Conservation (phyloP, 2,888 invertebrate genomes). For the Iphiclides podalirius region DNA sequence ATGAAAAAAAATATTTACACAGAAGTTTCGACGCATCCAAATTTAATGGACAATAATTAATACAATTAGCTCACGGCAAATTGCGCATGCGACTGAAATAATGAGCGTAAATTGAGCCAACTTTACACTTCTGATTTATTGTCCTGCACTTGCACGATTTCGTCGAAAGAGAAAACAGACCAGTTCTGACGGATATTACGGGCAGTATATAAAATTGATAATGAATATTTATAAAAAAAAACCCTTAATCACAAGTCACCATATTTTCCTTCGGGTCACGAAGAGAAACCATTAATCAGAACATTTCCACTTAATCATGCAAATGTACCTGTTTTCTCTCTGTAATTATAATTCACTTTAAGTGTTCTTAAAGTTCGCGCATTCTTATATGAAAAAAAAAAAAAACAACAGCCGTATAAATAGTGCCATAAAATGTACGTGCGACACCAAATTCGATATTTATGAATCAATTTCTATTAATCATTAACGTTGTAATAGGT, state of each 20-base stretch:
- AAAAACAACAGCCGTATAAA: slow-evolving; percentile 12
- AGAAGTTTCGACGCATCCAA: slow-evolving; percentile 62
- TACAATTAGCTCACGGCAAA: slow-evolving; percentile 77
- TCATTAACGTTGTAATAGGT: slow-evolving; percentile 18
- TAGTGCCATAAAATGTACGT: slow-evolving; percentile 15
- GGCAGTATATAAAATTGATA: slow-evolving; percentile 72
- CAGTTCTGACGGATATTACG: slow-evolving; percentile 70
- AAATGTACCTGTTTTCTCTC: slow-evolving; percentile 52
- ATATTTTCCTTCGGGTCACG: slow-evolving; percentile 62
- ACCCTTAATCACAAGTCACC: slow-evolving; percentile 60
- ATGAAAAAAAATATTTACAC: slow-evolving; percentile 47
- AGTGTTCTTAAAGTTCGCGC: slow-evolving; percentile 31
- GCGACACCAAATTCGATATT: slow-evolving; percentile 12
- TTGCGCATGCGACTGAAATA: slow-evolving; percentile 74
- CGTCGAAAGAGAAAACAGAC: slow-evolving; percentile 79
- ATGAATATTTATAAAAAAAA: slow-evolving; percentile 75
- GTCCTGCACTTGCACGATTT: slow-evolving; percentile 73
- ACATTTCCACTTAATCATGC: slow-evolving; percentile 68
- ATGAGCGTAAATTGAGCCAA: slow-evolving; percentile 77
- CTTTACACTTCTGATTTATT: slow-evolving; percentile 80
- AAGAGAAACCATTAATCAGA: slow-evolving; percentile 69
- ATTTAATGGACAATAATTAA: slow-evolving; percentile 75
- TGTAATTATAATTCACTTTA: slow-evolving; percentile 52
- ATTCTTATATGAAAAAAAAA: no score
- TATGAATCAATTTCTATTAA: slow-evolving; percentile 12